phyloP scores from a whole-genome alignment of 2,888 invertebrate genomes.

The Gerris lacustris region DNA sequence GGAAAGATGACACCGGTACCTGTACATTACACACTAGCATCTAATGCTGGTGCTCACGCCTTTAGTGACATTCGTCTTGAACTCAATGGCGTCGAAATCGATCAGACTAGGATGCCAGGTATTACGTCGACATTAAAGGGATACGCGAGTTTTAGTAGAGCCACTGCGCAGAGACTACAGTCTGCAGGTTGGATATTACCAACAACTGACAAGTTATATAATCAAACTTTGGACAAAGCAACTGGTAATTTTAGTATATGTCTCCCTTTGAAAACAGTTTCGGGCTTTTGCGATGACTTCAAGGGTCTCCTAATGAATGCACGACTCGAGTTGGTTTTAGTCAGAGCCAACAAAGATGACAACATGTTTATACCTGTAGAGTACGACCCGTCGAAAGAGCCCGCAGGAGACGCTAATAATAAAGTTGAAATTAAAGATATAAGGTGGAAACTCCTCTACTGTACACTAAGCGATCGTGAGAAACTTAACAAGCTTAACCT shows the following conservation, averaged over 20 bases:
- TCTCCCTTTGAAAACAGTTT: conserved; percentile 33
- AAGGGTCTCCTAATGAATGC: conserved; percentile 35
- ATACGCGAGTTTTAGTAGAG: conserved; percentile 1
- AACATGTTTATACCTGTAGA: conserved; percentile 29
- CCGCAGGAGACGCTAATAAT: conserved; percentile 15
- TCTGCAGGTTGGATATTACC: background rate
- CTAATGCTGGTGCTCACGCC: conserved; percentile 18
- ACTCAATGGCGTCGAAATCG: conserved; percentile 20
- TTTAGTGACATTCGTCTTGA: conserved; percentile 20
- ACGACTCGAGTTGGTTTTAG: conserved; percentile 35
- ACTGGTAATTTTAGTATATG: conserved; percentile 30
- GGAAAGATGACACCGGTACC: conserved; percentile 17
- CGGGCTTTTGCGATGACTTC: conserved; percentile 36
- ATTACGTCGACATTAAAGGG: conserved; percentile 19
- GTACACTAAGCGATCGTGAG: conserved; percentile 29
- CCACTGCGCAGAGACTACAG: background rate
- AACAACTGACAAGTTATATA: background rate
- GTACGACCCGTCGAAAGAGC: conserved; percentile 18
- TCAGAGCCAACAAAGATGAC: conserved; percentile 31
- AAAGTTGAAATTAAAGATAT: conserved; percentile 20
- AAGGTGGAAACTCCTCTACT: conserved; percentile 28
- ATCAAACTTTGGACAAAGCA: background rate
- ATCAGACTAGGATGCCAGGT: conserved; percentile 17
- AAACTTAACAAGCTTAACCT: conserved; percentile 27
- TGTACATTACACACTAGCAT: conserved; percentile 13